phyloP scores from a whole-genome alignment of 2,797 vertebrate species.

The Crax fasciolata region DNA sequence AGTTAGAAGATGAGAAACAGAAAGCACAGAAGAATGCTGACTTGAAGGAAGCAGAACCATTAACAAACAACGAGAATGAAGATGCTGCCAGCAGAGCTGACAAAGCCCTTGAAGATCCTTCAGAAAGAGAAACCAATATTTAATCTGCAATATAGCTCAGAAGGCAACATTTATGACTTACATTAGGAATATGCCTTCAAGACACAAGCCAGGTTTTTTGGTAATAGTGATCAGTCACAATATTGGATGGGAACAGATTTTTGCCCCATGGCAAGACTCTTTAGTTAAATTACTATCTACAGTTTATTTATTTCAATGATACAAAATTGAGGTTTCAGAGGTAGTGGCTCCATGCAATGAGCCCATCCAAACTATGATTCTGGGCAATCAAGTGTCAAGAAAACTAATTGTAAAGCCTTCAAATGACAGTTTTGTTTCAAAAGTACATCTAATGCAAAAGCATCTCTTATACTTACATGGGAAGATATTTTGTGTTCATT shows the following conservation, averaged over 20 bases:
- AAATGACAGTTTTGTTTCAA: slow-evolving; percentile 34
- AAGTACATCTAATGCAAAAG: neutral
- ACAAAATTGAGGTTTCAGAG: slow-evolving; percentile 27
- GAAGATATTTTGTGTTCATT: slow-evolving; percentile 17
- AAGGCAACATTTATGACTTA: slow-evolving; percentile 67
- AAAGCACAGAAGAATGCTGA: slow-evolving; percentile 72
- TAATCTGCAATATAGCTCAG: slow-evolving; percentile 74
- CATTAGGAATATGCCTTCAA: slow-evolving; percentile 60
- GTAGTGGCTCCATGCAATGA: neutral
- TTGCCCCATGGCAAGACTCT: slow-evolving; percentile 35
- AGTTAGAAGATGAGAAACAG: slow-evolving; percentile 82
- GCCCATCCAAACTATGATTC: slow-evolving; percentile 16
- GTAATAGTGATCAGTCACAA: slow-evolving; percentile 57
- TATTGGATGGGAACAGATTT: slow-evolving; percentile 57
- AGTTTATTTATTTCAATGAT: slow-evolving; percentile 44
- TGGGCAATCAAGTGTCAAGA: slow-evolving; percentile 1
- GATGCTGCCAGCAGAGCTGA: slow-evolving; percentile 69
- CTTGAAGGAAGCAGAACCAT: slow-evolving; percentile 81
- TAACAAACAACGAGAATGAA: slow-evolving; percentile 75
- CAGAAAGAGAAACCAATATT: slow-evolving; percentile 95
- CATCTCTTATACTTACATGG: neutral
- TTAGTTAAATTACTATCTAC: slow-evolving; percentile 21
- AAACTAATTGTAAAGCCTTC: slow-evolving; percentile 46
- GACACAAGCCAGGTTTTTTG: slow-evolving; percentile 62
- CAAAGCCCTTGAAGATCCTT: slow-evolving; percentile 73